These are phyloP conservation scores for Acanthopleura granulata DNA, from an alignment of 2,888 invertebrate species.

Conservation along the genomic window DNA sequence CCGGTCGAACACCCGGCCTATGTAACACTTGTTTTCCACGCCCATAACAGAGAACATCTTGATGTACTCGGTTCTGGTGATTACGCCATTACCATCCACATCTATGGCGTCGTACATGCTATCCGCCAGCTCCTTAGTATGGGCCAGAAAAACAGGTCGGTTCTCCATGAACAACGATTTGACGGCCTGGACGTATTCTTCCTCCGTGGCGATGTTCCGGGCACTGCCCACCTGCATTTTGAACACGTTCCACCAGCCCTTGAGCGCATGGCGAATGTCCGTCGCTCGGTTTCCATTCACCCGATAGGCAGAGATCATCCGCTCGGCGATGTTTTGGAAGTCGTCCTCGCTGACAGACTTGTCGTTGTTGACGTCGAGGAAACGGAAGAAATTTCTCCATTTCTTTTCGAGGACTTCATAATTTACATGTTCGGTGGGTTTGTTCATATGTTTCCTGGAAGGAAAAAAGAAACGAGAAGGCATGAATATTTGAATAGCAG, in stretches of 20 bases:
- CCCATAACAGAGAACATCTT: neutral
- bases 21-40: neutral
- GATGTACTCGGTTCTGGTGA: neutral
- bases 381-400: conserved; percentile 16
- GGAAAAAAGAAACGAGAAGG: neutral
- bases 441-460: neutral
- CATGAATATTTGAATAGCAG: too few species aligned
- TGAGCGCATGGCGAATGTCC: neutral
- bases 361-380: conserved; percentile 15
- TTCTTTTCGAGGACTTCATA: conserved; percentile 10
- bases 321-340: neutral
- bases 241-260: conserved; percentile 20
- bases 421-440: neutral
- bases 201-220: conserved; percentile 16
- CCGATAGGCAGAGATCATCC: neutral
- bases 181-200: conserved; percentile 9
- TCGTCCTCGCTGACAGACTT: neutral
- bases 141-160: neutral
- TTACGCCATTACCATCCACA: neutral
- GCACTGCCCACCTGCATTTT: conserved; percentile 9
- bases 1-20: conserved; percentile 8
- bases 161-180: neutral
- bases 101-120: conserved; percentile 14
- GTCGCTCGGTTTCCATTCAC: neutral
- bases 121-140: conserved; percentile 18